Evolutionary conservation across 2,113 vertebrate genomes (phyloP).

Genomic region (Megaptera novaeangliae): DNA sequence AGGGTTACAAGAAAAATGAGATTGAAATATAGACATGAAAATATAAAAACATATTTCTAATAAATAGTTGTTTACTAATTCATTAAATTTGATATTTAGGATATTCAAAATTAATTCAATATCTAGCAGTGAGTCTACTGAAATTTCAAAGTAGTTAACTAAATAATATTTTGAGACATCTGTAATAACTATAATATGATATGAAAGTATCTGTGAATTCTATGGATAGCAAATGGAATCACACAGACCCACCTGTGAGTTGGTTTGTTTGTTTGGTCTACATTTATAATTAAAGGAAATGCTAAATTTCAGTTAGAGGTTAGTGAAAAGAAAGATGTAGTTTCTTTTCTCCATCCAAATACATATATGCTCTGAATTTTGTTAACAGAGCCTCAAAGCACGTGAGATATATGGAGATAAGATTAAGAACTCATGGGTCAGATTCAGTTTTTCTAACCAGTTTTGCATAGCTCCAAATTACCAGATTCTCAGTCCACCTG

Average conservation of each 20-base stretch:
- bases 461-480: not conserved
- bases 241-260: not conserved
- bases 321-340: not conserved
- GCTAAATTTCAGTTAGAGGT: not conserved
- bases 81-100: not conserved
- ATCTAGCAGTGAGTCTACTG: not conserved
- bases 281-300: not conserved
- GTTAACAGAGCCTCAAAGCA: not conserved
- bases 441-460: not conserved
- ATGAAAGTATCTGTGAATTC: not conserved
- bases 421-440: not conserved
- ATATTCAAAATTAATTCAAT: not conserved
- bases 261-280: not conserved
- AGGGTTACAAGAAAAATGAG: not conserved
- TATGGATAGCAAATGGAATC: not conserved
- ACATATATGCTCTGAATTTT: not conserved
- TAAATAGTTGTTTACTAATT: not conserved
- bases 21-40: not conserved
- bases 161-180: not conserved
- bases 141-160: not conserved
- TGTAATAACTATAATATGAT: not conserved
- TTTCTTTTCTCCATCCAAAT: not conserved
- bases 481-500: not conserved
- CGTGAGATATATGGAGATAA: not conserved
- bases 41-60: not conserved